Evolutionary conservation across 2,113 vertebrate genomes (phyloP), one percentile per base, ranked within the genome.

Genomic region (Neogobius melanostomus): DNA sequence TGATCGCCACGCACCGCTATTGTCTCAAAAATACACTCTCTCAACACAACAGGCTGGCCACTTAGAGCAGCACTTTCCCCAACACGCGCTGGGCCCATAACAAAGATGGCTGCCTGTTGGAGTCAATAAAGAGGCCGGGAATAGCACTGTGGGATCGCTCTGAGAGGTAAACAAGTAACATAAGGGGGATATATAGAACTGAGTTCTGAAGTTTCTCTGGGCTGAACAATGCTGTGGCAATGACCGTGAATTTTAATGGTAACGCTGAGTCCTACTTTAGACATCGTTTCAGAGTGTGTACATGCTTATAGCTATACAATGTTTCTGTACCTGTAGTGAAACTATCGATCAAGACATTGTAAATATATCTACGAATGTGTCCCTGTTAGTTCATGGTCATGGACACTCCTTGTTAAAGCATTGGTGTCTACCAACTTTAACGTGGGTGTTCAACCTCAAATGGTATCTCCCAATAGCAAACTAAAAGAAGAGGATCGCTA

Each of bases 21-120:
- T 76, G 71, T 73, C 76, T 81, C 60, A 63, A 59, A 75, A 83
- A 82, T 57, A 75, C 15, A 56, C 71, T 73, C 66, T 59, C 42
- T 59, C 56, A 42, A 15, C 66, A 71, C 74, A 77, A 81, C 72
- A 79, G 67, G 66, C 77, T 66, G 52, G 28, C 64, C 76, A 85
- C 85, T 79, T 84, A 79, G 74, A 71, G 69, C 51, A 71, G 74
- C 82, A 83, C 74, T 85, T 80, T 79, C 70, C 68, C 80, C 68
- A 69, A 72, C 73, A 63, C 76, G 77, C 79, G 77, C 64, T 54
- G 64, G 79, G 74, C 74, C 83, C 79, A 82, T 75, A 83, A 82
- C 68, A 84, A 81, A 77, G 66, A 65, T 53, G 0, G 75, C 77
- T 73, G 66, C 72, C 77, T 73, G 66, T 69, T 56, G 66, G 64